Percentiles rank a stretch among this genome's conserved stretches.
Evolutionary conservation across 1,140 invertebrate species (phyloP).

Genomic region (Drosophila navojoa): DNA sequence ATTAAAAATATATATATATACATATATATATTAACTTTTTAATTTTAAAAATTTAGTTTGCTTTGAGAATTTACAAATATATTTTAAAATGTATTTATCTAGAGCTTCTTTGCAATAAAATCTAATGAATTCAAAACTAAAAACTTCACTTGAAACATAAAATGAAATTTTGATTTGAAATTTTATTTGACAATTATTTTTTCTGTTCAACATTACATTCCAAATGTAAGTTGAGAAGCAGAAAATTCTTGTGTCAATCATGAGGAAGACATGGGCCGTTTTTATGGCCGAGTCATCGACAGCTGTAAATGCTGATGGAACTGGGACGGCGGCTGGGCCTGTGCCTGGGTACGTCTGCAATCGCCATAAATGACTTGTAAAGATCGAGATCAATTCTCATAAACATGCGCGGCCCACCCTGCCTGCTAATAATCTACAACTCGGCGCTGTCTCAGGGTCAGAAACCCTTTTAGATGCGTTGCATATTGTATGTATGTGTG

Average conservation of each 20-base stretch:
- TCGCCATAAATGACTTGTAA: constrained; percentile 33
- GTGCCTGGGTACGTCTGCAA: not conserved
- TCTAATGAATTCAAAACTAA: no score
- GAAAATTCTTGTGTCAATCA: constrained; percentile 20
- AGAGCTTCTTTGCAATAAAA: no score
- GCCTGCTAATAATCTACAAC: constrained; percentile 34
- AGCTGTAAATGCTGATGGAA: constrained; percentile 51
- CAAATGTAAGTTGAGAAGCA: not conserved
- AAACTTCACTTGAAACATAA: no score
- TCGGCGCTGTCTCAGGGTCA: constrained; percentile 63
- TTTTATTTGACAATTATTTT: not conserved
- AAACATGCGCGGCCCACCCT: constrained; percentile 40
- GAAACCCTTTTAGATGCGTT: constrained; percentile 66
- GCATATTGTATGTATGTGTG: not conserved
- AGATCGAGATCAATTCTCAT: constrained; percentile 49
- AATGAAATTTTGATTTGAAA: not conserved
- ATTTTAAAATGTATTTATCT: no score
- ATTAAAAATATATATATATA: no score
- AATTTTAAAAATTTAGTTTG: no score
- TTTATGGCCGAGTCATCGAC: constrained; percentile 29
- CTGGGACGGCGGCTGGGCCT: not conserved
- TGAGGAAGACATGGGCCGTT: constrained; percentile 8
- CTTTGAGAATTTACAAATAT: no score
- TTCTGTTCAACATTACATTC: no score
- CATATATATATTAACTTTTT: no score